phyloP scores from a whole-genome alignment of 2,888 invertebrate genomes.

The Melanostoma mellinum region DNA sequence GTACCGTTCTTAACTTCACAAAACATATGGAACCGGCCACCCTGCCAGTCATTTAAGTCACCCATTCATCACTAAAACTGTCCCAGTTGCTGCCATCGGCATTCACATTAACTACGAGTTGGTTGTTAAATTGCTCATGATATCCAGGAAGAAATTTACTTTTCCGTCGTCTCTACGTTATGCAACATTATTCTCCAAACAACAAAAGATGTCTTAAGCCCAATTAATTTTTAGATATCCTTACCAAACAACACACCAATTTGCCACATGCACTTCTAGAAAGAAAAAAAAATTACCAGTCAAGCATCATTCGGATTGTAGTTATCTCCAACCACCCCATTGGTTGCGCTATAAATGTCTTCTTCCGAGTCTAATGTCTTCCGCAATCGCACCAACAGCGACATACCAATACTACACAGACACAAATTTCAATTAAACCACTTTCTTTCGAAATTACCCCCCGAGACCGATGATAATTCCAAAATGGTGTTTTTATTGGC shows the following conservation, averaged over 20 bases:
- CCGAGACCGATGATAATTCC: constrained; percentile 26
- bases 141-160: constrained; percentile 12
- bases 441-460: constrained; percentile 59
- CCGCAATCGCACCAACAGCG: constrained; percentile 41
- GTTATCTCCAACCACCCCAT: constrained; percentile 12
- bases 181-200: constrained; percentile 6
- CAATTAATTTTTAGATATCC: constrained; percentile 25
- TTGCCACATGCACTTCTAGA: background rate
- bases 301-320: constrained; percentile 25
- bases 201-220: background rate
- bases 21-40: no score
- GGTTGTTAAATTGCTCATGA: background rate
- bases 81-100: no score
- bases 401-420: background rate
- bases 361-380: constrained; percentile 54
- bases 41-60: no score
- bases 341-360: constrained; percentile 18
- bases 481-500: constrained; percentile 56
- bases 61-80: no score
- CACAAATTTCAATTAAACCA: constrained; percentile 42
- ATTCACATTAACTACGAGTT: constrained; percentile 2
- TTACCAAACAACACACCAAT: background rate
- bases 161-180: constrained; percentile 1
- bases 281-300: constrained; percentile 4
- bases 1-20: no score